These are phyloP conservation scores for Paraescarpia echinospica DNA, from an alignment of 1,140 invertebrate species.

Conservation along the genomic window DNA sequence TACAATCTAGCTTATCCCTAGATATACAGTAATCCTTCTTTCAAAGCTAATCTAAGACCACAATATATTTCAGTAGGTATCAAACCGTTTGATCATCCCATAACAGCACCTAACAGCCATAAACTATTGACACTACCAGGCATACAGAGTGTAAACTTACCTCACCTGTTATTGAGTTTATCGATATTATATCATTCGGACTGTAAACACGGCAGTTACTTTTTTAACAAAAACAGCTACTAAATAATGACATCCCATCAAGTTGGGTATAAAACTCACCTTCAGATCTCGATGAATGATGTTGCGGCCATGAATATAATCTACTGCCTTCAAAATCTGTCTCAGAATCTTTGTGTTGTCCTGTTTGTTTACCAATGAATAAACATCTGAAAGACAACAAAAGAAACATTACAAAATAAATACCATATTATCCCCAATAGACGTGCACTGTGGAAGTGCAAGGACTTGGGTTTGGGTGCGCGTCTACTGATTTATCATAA, in stretches of 20 bases:
- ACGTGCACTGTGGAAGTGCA: too few relatives aligned
- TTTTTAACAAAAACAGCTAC: too few relatives aligned
- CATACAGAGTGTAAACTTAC: background rate
- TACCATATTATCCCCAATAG: too few relatives aligned
- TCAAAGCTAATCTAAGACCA: too few relatives aligned
- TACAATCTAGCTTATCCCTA: too few relatives aligned
- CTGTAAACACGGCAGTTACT: too few relatives aligned
- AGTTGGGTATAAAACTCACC: background rate
- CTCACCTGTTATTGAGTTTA: background rate
- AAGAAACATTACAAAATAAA: background rate
- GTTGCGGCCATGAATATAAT: background rate
- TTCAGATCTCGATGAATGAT: constrained; percentile 7
- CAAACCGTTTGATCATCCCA: background rate
- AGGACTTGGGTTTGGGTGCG: too few relatives aligned
- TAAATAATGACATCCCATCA: too few relatives aligned
- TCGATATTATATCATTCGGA: background rate
- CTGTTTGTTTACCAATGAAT: background rate
- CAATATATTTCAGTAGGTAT: background rate
- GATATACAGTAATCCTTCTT: too few relatives aligned
- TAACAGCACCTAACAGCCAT: background rate
- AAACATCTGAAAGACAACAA: constrained; percentile 10
- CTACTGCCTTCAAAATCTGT: background rate
- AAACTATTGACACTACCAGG: background rate
- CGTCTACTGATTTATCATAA: too few relatives aligned
- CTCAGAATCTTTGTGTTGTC: background rate